phyloP scores from a whole-genome alignment of 2,888 invertebrate species.

The Acanthosoma haemorrhoidale region DNA sequence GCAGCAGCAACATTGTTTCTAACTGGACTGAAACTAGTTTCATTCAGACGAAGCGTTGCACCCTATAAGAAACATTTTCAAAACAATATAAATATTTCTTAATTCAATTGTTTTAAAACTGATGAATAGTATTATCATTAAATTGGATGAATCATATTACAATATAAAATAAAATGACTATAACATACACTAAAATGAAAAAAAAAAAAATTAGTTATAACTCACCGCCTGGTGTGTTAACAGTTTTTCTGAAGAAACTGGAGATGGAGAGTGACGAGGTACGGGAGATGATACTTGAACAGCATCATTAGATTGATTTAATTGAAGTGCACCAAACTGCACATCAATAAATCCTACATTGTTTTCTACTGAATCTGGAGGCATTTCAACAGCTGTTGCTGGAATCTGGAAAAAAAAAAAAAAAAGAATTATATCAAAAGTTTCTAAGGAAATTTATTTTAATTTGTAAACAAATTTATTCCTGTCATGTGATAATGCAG shows the following conservation, averaged over 20 bases:
- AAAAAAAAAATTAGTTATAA: background rate
- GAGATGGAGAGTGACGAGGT: slow-evolving; percentile 41
- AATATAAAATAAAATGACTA: background rate
- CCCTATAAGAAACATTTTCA: background rate
- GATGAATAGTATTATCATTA: no score
- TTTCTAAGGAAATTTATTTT: background rate
- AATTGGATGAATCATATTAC: no score
- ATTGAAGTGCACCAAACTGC: slow-evolving; percentile 58
- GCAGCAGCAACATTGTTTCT: slow-evolving; percentile 30
- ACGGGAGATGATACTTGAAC: slow-evolving; percentile 45
- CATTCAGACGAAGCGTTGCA: slow-evolving; percentile 29
- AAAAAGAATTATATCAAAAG: background rate
- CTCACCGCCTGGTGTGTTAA: slow-evolving; percentile 25
- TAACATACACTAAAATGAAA: background rate
- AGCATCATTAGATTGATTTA: slow-evolving; percentile 46
- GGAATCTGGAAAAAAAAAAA: slow-evolving; percentile 62
- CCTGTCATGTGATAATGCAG: no score
- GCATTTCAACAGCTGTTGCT: slow-evolving; percentile 92
- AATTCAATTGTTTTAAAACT: no score
- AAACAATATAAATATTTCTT: no score
- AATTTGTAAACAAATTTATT: no score
- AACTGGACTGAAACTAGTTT: slow-evolving; percentile 33
- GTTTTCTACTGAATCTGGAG: slow-evolving; percentile 69
- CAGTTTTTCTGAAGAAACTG: slow-evolving; percentile 42
- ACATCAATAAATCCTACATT: slow-evolving; percentile 78